phyloP scores from a whole-genome alignment of 92 coral and sea anemone genomes.

The Porites rus region DNA sequence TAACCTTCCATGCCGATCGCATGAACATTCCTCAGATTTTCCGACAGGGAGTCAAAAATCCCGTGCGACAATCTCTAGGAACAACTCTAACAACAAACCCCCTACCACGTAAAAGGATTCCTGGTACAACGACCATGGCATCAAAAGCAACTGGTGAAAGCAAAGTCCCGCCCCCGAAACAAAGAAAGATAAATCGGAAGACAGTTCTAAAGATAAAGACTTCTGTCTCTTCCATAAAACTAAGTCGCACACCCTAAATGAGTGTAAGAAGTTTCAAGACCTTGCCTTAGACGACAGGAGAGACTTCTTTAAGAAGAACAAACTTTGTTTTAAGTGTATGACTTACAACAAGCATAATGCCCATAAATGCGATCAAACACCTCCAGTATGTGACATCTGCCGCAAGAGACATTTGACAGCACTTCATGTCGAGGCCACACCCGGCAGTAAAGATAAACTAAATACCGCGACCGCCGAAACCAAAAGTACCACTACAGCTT shows the following conservation, averaged over 20 bases:
- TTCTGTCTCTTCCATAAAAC: too few relatives aligned
- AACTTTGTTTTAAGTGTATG: slow-evolving; percentile 65
- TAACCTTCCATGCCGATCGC: too few relatives aligned
- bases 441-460: neutral
- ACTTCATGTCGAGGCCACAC: slow-evolving; percentile 39
- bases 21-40: too few relatives aligned
- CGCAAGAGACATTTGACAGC: slow-evolving; percentile 46
- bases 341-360: slow-evolving; percentile 43
- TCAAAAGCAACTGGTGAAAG: too few relatives aligned
- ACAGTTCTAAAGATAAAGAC: neutral
- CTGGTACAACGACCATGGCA: too few relatives aligned
- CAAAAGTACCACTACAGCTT: slow-evolving; percentile 45
- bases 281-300: slow-evolving; percentile 37
- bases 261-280: slow-evolving; percentile 68
- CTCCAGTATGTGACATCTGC: slow-evolving; percentile 44
- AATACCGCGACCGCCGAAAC: neutral
- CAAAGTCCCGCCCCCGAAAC: too few relatives aligned
- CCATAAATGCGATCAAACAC: slow-evolving; percentile 40
- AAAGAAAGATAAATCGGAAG: slow-evolving; percentile 33
- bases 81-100: too few relatives aligned
- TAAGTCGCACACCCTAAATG: slow-evolving; percentile 50
- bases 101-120: too few relatives aligned
- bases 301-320: slow-evolving; percentile 55
- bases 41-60: too few relatives aligned
- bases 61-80: too few relatives aligned